These are phyloP conservation scores for Bimastos eiseni DNA, from an alignment of 2,888 invertebrate species.

Conservation along the genomic window DNA sequence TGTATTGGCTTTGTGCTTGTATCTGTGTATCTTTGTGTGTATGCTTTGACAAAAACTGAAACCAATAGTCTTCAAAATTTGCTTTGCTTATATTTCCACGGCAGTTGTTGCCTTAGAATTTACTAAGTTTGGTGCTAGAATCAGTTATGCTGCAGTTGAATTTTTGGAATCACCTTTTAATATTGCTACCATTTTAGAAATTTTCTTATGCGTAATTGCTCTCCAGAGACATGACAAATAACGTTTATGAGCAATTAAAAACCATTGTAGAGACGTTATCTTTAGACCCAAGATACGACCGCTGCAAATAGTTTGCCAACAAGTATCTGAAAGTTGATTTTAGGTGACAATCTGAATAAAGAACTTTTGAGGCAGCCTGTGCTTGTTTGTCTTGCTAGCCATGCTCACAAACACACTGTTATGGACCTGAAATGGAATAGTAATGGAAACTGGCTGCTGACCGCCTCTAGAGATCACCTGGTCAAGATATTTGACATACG, in stretches of 20 bases:
- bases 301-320: background rate
- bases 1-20: background rate
- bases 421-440: slow-evolving; percentile 99
- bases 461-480: slow-evolving; percentile 95
- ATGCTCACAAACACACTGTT: slow-evolving; percentile 98
- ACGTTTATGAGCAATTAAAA: background rate
- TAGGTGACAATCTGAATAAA: background rate
- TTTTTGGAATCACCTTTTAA: background rate
- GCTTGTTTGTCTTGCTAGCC: slow-evolving; percentile 66
- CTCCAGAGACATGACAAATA: background rate
- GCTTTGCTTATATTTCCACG: background rate
- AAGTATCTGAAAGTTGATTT: background rate
- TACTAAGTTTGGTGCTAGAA: background rate
- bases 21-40: background rate
- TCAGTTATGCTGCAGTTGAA: background rate
- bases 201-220: background rate
- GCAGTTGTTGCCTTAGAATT: background rate
- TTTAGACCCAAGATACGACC: background rate
- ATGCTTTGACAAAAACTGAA: background rate
- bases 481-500: slow-evolving; percentile 96
- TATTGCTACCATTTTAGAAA: background rate
- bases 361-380: background rate
- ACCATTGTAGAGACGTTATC: background rate
- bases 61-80: background rate
- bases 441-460: slow-evolving; percentile 98